phyloP scores from a whole-genome alignment of 2,888 invertebrate species.

The Desoria tigrina region DNA sequence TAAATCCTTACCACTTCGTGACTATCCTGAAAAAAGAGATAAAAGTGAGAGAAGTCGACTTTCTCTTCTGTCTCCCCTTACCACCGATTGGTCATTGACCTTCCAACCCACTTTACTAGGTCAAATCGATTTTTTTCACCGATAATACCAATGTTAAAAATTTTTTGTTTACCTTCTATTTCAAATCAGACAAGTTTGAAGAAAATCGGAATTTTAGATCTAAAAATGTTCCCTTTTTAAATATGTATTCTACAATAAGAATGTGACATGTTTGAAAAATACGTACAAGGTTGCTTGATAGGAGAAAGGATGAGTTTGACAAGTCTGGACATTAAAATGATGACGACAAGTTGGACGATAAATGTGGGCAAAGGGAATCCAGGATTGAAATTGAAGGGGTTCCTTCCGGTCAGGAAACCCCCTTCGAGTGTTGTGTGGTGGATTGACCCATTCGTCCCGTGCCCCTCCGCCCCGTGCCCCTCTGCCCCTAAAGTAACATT shows the following conservation, averaged over 20 bases:
- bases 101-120: no score
- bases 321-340: constrained; percentile 38
- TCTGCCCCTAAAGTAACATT: no score
- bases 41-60: no score
- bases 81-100: no score
- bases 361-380: constrained; percentile 35
- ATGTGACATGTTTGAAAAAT: neutral
- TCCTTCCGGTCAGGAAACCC: constrained; percentile 39
- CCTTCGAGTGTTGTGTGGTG: constrained; percentile 33
- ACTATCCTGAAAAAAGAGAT: no score
- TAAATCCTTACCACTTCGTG: no score
- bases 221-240: no score
- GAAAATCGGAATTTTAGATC: no score
- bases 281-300: constrained; percentile 37
- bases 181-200: neutral
- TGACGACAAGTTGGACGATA: constrained; percentile 40
- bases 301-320: constrained; percentile 39
- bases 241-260: neutral
- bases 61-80: no score
- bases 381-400: constrained; percentile 33
- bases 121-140: no score
- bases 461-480: no score
- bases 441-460: neutral
- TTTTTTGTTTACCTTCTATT: neutral
- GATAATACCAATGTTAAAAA: no score